Base-by-base conservation (phyloP, 2,113 vertebrate species). In the Gallinago media region DNA sequence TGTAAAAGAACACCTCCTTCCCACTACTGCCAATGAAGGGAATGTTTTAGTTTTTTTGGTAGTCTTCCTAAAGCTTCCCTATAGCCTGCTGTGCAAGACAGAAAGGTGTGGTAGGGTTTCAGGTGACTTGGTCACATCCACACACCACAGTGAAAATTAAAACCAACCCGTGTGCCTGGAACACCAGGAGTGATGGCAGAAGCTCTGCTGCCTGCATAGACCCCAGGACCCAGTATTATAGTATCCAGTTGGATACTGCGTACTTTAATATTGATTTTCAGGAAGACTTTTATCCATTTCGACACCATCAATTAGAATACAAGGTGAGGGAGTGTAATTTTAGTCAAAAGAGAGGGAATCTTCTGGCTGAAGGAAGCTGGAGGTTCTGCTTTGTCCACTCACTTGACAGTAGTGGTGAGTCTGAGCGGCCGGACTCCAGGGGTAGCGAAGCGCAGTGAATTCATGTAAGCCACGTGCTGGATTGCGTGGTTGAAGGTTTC, bases 381-480 rank as follows among this genome's bases (percentile, higher is more conserved):
- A 71, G 31, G 49, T 22, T 9, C 73, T 63, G 66, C 56, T 66
- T 13, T 66, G 16, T 52, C 31, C 61, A 98, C 98, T 98, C 97
- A 98, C 98, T 98, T 98, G 94, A 98, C 98, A 0, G 96, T 85
- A 42, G 99, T 99, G 95, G 98, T 98, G 44, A 99, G 99, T 81
- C 99, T 99, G 91, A 99, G 98, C 0, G 99, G 99, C n/a, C 99
- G 98, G 87, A 99, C 99, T 21, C 99, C 99, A 1, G 99, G 99
- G 1, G 99, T 99, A 88, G 99, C 99, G 59, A 99, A 99, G 92
- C 99, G 99, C 74, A 99, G 98, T 6, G 99, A 99, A 97, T 99
- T 99, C 94, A 99, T 99, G 98, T 99, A 99, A 92, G 99, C 99
- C 94, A 99, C 99, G 5, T 99, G 99, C 98, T 99, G 99, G 87